Conservation (phyloP, 1,140 invertebrate genomes). For the Pseudomyrmex sp. region DNA sequence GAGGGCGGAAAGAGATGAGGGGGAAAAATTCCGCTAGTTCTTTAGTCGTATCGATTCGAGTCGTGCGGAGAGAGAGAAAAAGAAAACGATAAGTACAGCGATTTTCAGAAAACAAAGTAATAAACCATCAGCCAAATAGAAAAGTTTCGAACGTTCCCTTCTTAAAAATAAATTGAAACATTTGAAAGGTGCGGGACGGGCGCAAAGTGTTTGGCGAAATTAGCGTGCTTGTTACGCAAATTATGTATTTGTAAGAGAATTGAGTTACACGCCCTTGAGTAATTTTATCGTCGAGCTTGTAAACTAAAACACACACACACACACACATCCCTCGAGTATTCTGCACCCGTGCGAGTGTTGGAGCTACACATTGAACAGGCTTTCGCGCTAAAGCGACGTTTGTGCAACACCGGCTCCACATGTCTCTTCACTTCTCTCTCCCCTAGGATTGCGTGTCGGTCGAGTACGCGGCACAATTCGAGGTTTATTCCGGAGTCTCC, state of each 20-base stretch:
- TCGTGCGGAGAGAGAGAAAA: conserved; percentile 8
- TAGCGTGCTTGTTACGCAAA: conserved; percentile 12
- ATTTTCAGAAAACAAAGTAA: not conserved
- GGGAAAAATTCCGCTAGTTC: conserved; percentile 64
- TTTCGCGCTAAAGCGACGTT: conserved; percentile 36
- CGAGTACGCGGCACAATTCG: conserved; percentile 45
- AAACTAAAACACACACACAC: conserved; percentile 21
- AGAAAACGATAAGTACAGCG: not conserved
- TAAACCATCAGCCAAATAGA: not conserved
- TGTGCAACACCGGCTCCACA: conserved; percentile 21
- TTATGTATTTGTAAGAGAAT: conserved; percentile 12
- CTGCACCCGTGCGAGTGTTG: not conserved
- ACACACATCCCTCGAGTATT: conserved; percentile 21
- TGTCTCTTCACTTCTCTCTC: conserved; percentile 1
- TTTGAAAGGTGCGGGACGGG: no score
- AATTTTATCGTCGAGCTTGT: conserved; percentile 23
- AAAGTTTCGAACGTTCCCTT: no score
- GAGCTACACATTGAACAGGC: conserved; percentile 11
- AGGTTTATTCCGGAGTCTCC: conserved; percentile 42
- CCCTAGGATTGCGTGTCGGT: conserved; percentile 40
- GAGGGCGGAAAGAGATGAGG: not conserved
- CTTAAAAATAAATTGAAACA: no score
- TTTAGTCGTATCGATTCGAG: conserved; percentile 70
- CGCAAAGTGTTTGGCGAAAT: not conserved
- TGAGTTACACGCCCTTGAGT: conserved; percentile 29